Conservation (phyloP, 2,113 vertebrate species). For the Ciconia boyciana region DNA sequence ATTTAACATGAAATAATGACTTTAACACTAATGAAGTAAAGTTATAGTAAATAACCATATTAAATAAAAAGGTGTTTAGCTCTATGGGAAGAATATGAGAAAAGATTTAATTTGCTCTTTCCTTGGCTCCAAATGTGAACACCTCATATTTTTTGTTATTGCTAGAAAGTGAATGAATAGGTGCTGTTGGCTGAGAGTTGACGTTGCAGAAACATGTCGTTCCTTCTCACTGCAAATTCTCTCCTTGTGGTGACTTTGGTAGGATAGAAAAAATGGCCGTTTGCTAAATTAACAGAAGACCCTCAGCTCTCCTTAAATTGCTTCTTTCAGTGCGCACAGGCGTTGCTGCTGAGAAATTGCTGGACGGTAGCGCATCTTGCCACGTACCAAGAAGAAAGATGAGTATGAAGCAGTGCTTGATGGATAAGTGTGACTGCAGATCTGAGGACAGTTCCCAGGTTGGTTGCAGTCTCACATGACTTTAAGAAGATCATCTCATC, state of each 20-base stretch:
- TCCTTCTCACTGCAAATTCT: background rate
- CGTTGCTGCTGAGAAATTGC: background rate
- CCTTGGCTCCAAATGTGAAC: background rate
- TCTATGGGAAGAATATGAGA: background rate
- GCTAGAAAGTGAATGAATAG: background rate
- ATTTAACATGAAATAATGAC: conserved; percentile 43
- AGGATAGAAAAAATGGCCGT: background rate
- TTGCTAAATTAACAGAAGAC: background rate
- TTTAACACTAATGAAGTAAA: conserved; percentile 49
- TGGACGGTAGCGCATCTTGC: rapidly evolving
- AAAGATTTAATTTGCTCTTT: conserved; percentile 1
- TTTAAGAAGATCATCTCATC: background rate
- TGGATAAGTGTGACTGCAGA: background rate
- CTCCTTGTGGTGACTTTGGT: background rate
- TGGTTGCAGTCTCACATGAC: background rate
- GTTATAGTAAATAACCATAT: conserved; percentile 50
- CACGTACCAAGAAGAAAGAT: background rate
- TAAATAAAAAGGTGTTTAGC: background rate
- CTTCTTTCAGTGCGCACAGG: background rate
- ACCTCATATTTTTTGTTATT: background rate
- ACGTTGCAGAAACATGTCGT: background rate
- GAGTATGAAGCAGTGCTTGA: background rate
- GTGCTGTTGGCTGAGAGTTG: conserved; percentile 13
- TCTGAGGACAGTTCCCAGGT: background rate
- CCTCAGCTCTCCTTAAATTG: background rate